A percentile compares a stretch with the other conserved stretches of the same genome.
phyloP scores from a whole-genome alignment of 2,888 invertebrate genomes.

The Leptinotarsa rubiginosa region DNA sequence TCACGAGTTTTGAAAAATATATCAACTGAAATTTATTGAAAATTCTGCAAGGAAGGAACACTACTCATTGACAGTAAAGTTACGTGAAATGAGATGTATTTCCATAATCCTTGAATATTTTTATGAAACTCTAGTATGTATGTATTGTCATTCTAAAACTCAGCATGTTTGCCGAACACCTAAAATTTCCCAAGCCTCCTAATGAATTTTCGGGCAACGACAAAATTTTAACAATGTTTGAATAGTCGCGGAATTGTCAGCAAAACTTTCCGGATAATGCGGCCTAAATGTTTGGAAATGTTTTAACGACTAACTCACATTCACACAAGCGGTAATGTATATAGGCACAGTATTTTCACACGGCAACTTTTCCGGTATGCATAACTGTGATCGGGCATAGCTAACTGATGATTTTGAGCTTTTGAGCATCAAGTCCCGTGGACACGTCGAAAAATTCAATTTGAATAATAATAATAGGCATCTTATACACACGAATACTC shows the following conservation, averaged over 20 bases:
- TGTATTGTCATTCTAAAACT: background rate
- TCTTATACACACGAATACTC: no score
- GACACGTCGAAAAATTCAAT: no score
- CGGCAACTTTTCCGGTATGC: background rate
- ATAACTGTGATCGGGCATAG: background rate
- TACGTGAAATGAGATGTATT: no score
- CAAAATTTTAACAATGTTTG: conserved; percentile 31
- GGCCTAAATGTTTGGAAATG: conserved; percentile 11
- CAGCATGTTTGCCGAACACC: conserved; percentile 19
- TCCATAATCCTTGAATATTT: no score
- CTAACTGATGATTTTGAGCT: no score
- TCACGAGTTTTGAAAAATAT: no score
- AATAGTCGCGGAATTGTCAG: conserved; percentile 25
- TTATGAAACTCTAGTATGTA: no score
- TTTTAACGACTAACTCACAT: conserved; percentile 8
- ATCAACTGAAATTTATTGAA: no score
- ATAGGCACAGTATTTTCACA: background rate
- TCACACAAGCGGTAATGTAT: background rate
- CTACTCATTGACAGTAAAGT: no score
- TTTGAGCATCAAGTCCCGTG: no score
- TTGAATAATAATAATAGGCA: no score
- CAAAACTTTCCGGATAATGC: conserved; percentile 25
- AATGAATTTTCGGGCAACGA: conserved; percentile 28
- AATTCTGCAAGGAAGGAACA: no score
- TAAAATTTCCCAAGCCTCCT: conserved; percentile 9